Conservation (phyloP, 2,888 invertebrate genomes). For the Lasioglossum villosulum region DNA sequence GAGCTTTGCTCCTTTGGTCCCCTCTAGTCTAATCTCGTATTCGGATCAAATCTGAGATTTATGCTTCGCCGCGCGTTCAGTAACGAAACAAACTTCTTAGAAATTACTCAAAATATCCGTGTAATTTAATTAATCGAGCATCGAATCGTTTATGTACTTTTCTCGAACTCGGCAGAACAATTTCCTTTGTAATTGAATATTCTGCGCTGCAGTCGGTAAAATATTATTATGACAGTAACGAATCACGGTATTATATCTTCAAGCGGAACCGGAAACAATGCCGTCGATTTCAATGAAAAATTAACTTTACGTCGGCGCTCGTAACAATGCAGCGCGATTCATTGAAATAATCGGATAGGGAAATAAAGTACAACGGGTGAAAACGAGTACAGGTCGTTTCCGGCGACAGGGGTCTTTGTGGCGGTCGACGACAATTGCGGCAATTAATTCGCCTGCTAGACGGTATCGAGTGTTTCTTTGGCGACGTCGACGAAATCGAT, state of each 20-base stretch:
- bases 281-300: not conserved
- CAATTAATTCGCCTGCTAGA: not conserved
- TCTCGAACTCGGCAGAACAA: no score
- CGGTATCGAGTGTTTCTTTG: not conserved
- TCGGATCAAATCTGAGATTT: no score
- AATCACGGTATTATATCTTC: not conserved
- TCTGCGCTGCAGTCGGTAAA: not conserved
- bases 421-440: not conserved
- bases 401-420: not conserved
- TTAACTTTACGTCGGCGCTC: not conserved
- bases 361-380: not conserved
- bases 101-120: no score
- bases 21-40: not conserved
- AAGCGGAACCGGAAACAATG: not conserved
- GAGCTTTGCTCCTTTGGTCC: not conserved
- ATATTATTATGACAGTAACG: not conserved
- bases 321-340: not conserved
- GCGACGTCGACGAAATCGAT: not conserved
- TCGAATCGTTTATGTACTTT: no score
- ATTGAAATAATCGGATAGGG: not conserved
- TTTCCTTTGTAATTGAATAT: not conserved
- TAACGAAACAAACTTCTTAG: not conserved
- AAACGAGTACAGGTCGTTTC: constrained; percentile 1
- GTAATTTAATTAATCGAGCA: not conserved
- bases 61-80: no score